A percentile compares a stretch with the other conserved stretches of the same genome.
These are phyloP conservation scores for Holacanthus passer DNA, from an alignment of 2,113 vertebrate genomes.

Conservation along the genomic window DNA sequence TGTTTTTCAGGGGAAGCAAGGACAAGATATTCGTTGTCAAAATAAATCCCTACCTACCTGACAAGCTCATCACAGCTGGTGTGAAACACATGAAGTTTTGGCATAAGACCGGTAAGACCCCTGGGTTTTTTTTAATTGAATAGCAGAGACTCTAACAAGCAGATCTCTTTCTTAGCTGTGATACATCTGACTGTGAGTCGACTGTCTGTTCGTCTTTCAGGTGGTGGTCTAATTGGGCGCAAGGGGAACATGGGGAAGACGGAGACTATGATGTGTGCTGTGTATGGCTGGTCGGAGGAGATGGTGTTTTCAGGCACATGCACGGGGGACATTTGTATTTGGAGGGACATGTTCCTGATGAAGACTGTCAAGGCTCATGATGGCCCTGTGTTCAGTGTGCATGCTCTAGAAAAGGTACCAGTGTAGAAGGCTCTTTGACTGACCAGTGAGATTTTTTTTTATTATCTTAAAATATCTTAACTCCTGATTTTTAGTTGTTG, in stretches of 20 bases:
- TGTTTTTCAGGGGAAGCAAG: conserved; percentile 94
- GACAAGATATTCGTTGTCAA: conserved; percentile 99
- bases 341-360: conserved; percentile 96
- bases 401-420: conserved; percentile 95
- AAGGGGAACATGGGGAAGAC: conserved; percentile 94
- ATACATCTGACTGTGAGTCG: conserved; percentile 25
- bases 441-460: not conserved
- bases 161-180: conserved; percentile 32
- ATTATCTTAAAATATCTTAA: not conserved
- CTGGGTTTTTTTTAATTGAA: not conserved
- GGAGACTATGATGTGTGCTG: conserved; percentile 98
- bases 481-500: too few species aligned
- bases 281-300: conserved; percentile 98
- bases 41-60: conserved; percentile 95
- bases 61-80: conserved; percentile 97
- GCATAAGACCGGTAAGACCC: conserved; percentile 93
- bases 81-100: conserved; percentile 99
- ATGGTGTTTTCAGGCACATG: conserved; percentile 97
- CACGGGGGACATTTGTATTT: conserved; percentile 96
- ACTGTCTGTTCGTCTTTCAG: conserved; percentile 77
- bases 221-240: conserved; percentile 95
- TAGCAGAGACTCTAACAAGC: conserved; percentile 49
- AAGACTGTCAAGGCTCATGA: conserved; percentile 99
- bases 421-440: not conserved
- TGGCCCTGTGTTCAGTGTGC: conserved; percentile 98